Evolutionary conservation across 1,140 invertebrate genomes (phyloP).

Genomic region (Ceratina calcarata): DNA sequence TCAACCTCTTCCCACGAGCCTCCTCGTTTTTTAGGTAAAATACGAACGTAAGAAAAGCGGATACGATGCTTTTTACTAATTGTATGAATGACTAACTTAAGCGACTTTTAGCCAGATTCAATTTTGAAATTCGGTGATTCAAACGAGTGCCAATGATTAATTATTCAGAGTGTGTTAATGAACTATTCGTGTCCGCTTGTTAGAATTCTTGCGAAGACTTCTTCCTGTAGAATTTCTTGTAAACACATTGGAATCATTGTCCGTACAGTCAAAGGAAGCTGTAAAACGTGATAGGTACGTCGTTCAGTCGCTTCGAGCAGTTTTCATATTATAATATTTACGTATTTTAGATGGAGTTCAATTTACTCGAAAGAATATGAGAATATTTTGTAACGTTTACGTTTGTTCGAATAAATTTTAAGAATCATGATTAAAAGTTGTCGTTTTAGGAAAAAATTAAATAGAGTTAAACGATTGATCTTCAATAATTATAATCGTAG

Average conservation of each 20-base stretch:
- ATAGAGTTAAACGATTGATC: not conserved
- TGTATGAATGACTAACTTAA: not conserved
- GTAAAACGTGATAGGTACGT: not conserved
- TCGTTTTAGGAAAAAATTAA: not conserved
- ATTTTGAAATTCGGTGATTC: not conserved
- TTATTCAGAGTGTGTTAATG: no score
- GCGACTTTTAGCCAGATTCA: not conserved
- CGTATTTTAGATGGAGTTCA: not conserved
- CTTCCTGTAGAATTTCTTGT: not conserved
- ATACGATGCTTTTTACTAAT: constrained; percentile 41
- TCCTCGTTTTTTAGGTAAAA: constrained; percentile 28
- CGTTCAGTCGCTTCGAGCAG: not conserved
- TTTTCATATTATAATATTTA: not conserved
- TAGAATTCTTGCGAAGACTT: not conserved
- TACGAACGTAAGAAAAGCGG: constrained; percentile 15
- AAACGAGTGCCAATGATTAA: constrained; percentile 22
- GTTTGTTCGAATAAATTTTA: constrained; percentile 15
- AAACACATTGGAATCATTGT: no score
- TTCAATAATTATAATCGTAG: not conserved
- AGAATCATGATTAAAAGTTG: not conserved
- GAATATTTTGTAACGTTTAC: constrained; percentile 22
- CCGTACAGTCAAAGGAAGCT: no score
- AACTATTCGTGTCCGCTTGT: constrained; percentile 14
- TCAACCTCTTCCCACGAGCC: constrained; percentile 19
- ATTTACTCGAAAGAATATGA: not conserved